Conservation (phyloP, 2,113 vertebrate species). For the Ptyas mucosa region DNA sequence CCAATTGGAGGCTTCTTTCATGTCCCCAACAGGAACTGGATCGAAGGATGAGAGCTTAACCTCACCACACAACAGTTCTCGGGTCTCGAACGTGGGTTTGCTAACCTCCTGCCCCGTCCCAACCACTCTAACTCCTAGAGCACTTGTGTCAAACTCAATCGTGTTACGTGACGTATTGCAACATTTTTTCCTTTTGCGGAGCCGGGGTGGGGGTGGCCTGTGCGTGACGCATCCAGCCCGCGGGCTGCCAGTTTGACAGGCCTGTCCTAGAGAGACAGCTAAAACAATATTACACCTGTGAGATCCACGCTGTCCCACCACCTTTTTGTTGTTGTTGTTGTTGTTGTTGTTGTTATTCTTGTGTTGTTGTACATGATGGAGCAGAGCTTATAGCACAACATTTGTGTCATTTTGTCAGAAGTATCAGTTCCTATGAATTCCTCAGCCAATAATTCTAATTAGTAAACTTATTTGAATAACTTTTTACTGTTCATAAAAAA, state of each 20-base stretch:
- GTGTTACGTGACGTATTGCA: too few relatives aligned
- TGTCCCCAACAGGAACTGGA: not conserved
- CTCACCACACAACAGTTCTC: not conserved
- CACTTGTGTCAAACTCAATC: too few relatives aligned
- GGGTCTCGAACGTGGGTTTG: not conserved
- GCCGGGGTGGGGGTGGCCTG: too few relatives aligned
- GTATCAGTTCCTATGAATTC: not conserved
- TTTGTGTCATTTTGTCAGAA: not conserved
- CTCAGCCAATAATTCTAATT: not conserved
- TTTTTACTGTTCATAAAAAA: not conserved
- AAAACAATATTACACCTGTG: not conserved
- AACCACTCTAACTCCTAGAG: not conserved
- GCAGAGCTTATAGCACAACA: not conserved
- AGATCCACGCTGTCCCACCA: not conserved
- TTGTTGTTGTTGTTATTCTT: not conserved
- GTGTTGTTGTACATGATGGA: not conserved
- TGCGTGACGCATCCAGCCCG: too few relatives aligned
- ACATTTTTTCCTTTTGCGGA: too few relatives aligned
- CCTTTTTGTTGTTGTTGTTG: not conserved
- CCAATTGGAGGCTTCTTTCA: not conserved
- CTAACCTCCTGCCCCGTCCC: not conserved
- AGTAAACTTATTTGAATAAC: not conserved
- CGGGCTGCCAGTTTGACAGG: too few relatives aligned
- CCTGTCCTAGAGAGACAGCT: not conserved
- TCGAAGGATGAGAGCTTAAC: not conserved